These are phyloP conservation scores for Trichoplusia ni DNA, from an alignment of 1,140 invertebrate genomes.

Conservation along the genomic window DNA sequence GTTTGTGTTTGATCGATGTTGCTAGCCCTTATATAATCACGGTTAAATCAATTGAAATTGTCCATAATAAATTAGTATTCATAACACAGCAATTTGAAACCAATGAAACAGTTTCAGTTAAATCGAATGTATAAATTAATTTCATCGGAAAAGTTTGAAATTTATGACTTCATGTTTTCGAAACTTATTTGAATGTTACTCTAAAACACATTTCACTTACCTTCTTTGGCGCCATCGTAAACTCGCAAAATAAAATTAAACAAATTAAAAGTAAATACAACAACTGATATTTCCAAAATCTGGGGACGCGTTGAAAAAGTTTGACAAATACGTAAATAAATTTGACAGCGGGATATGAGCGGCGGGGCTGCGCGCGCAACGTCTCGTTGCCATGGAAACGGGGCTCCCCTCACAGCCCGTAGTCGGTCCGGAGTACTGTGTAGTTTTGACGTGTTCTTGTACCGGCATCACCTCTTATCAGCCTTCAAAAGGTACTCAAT, in stretches of 20 bases:
- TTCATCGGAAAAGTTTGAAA: background rate
- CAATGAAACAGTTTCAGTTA: background rate
- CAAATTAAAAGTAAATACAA: slow-evolving; percentile 33
- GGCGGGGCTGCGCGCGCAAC: slow-evolving; percentile 67
- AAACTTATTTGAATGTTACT: background rate
- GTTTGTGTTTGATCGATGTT: slow-evolving; percentile 37
- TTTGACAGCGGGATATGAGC: slow-evolving; percentile 44
- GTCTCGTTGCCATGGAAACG: slow-evolving; percentile 59
- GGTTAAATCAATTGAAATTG: background rate
- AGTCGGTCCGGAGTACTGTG: slow-evolving; percentile 14
- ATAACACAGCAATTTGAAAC: background rate
- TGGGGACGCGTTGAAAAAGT: slow-evolving; percentile 40
- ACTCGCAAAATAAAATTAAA: slow-evolving; percentile 27
- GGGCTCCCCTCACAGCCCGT: slow-evolving; percentile 36
- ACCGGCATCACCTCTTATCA: background rate
- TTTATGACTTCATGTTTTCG: background rate
- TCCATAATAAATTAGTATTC: slow-evolving; percentile 8
- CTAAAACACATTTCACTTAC: slow-evolving; percentile 50
- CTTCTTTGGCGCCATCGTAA: slow-evolving; percentile 72
- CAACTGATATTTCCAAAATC: slow-evolving; percentile 31
- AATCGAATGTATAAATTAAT: background rate
- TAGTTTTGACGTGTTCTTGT: slow-evolving; percentile 20
- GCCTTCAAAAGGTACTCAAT: background rate
- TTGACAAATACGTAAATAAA: slow-evolving; percentile 60
- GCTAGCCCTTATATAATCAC: slow-evolving; percentile 15